Base-by-base conservation (phyloP, 2,113 vertebrate species). In the Myotis davidii region DNA sequence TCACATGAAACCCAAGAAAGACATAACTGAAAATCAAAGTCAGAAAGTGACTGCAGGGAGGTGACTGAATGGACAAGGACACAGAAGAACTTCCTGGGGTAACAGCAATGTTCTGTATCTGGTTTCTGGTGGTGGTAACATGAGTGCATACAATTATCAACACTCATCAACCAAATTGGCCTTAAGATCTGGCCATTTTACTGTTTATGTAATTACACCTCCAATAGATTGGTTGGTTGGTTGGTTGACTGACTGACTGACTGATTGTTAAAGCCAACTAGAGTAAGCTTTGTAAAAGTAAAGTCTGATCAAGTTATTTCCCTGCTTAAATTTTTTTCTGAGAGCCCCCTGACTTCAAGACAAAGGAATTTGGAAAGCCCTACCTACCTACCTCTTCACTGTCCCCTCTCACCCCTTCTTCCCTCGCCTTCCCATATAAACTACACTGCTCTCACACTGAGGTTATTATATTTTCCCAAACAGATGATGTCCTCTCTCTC, bases 241-340 rank as follows among this genome's bases (percentile, higher is more conserved):
- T 56, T 59, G 56, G 56, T 59, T 23, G 20, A 7, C 5, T 20
- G 12, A 25, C 2, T 34, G 29, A 50, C 29, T 4, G 56, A 32
- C 4, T 83, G 79, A 45, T 45, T 83, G 79, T 29, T 59, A 74
- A 74, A 59, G 52, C 34, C 25, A 87, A 34, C 29, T 17, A 59
- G 34, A 82, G 27, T 56, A 27, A 45, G 14, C 37, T 39, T 76
- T 56, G 17, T 67, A 82, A 59, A 91, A 76, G 56, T 91, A 82
- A 95, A 91, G 56, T n/a, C 56, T 82, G 32, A 82, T 54, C 48
- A 82, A 82, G 25, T 76, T 76, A 76, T 39, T 89, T 89, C 20
- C 81, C 21, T n/a, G 9, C 56, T 84, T 45, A 69, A 32, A 16
- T 48, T 77, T 93, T 84, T 52, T 92, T 56, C 91, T 59, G 67